Conservation (phyloP, 2,113 vertebrate species). For the Callipepla californica region DNA sequence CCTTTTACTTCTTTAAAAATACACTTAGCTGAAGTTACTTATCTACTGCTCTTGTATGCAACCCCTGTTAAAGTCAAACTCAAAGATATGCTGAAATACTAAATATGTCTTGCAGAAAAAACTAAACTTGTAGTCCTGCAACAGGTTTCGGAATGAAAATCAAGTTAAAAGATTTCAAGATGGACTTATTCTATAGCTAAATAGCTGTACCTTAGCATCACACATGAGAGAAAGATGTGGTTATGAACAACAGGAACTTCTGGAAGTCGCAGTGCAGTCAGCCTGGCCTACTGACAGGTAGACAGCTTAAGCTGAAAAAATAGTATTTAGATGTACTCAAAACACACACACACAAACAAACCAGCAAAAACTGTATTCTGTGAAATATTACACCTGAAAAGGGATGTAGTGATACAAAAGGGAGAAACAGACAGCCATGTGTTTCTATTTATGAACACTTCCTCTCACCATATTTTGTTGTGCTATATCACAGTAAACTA, state of each 20-base stretch:
- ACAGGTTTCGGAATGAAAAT: not conserved
- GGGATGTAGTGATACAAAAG: not conserved
- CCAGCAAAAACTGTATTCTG: not conserved
- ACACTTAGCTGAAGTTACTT: not conserved
- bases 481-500: not conserved
- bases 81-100: not conserved
- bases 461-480: not conserved
- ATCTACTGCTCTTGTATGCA: not conserved
- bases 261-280: not conserved
- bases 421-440: not conserved
- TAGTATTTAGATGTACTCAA: not conserved
- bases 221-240: not conserved
- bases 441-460: not conserved
- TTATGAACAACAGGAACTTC: not conserved
- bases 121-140: not conserved
- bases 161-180: not conserved
- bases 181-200: not conserved
- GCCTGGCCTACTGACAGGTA: not conserved
- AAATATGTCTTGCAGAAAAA: not conserved
- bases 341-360: not conserved
- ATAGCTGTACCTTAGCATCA: not conserved
- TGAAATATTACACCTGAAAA: not conserved
- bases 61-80: not conserved
- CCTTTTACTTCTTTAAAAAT: not conserved
- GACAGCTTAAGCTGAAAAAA: not conserved